These are phyloP conservation scores for Chromis chromis DNA, from an alignment of 2,797 vertebrate species.

Conservation along the genomic window DNA sequence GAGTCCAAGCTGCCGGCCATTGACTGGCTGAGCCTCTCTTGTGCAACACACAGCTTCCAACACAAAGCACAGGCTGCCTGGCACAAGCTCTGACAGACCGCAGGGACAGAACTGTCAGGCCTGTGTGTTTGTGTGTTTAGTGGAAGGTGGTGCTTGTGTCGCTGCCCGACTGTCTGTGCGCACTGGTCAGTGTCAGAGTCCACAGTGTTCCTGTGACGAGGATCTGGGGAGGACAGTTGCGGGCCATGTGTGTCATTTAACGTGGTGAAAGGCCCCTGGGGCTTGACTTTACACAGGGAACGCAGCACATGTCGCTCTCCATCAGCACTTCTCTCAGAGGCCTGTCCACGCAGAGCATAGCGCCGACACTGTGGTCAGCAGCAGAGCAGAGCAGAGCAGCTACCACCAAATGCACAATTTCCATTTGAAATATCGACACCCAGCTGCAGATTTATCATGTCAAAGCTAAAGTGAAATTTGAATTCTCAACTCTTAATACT, in stretches of 20 bases:
- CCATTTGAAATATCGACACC: not conserved
- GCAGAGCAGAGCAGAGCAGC: slow-evolving; percentile 1
- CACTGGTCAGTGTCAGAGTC: slow-evolving; percentile 73
- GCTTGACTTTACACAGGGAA: slow-evolving; percentile 68
- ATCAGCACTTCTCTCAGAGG: slow-evolving; percentile 56
- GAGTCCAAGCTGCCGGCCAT: slow-evolving; percentile 76
- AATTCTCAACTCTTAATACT: not conserved
- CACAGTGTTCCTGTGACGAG: slow-evolving; percentile 78
- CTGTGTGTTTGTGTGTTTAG: slow-evolving; percentile 60
- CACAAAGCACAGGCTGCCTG: slow-evolving; percentile 73
- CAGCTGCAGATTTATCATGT: not conserved
- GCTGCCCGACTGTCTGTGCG: slow-evolving; percentile 52
- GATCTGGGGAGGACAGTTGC: slow-evolving; percentile 71
- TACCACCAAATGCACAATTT: not conserved
- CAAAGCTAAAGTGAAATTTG: not conserved
- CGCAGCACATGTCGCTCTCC: slow-evolving; percentile 71
- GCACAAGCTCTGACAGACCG: slow-evolving; percentile 68
- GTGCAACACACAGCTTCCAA: slow-evolving; percentile 59
- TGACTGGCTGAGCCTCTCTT: slow-evolving; percentile 63
- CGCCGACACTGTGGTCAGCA: slow-evolving; percentile 7
- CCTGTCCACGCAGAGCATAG: slow-evolving; percentile 19
- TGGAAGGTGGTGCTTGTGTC: slow-evolving; percentile 68
- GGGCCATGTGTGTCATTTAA: slow-evolving; percentile 72
- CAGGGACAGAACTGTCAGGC: slow-evolving; percentile 69
- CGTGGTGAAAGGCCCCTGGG: slow-evolving; percentile 61